Evolutionary conservation across 1,140 invertebrate genomes (phyloP).

Genomic region (Cylas formicarius): DNA sequence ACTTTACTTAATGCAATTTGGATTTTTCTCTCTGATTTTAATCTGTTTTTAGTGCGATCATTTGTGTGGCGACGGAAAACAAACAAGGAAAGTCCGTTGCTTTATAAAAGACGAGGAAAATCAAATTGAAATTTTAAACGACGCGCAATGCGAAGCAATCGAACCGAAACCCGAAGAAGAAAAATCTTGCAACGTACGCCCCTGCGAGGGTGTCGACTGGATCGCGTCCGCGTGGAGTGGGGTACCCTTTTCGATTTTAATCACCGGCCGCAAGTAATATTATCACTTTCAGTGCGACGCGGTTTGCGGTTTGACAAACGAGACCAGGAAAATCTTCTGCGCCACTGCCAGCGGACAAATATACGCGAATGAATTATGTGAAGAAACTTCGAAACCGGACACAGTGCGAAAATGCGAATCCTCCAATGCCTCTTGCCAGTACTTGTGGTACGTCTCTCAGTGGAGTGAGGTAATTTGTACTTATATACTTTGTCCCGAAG

Average conservation of each 20-base stretch:
- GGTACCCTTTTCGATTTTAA: conserved; percentile 49
- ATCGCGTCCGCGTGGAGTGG: conserved; percentile 80
- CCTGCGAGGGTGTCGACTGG: conserved; percentile 91
- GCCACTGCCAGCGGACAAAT: conserved; percentile 63
- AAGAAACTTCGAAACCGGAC: conserved; percentile 50
- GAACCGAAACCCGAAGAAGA: conserved; percentile 63
- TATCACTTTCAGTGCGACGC: conserved; percentile 32
- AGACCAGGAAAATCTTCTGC: conserved; percentile 69
- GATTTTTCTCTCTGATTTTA: conserved; percentile 11
- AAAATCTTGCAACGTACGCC: conserved; percentile 64
- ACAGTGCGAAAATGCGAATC: conserved; percentile 53
- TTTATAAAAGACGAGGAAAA: conserved; percentile 61
- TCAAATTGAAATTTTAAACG: conserved; percentile 61
- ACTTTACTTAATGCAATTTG: conserved; percentile 11
- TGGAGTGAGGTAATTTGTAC: conserved; percentile 63
- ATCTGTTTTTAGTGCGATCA: conserved; percentile 63
- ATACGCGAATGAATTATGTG: conserved; percentile 62
- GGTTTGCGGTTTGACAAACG: conserved; percentile 56
- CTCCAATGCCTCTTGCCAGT: conserved; percentile 55
- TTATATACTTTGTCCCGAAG: too few species aligned
- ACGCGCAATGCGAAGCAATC: conserved; percentile 55
- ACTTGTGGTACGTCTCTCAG: conserved; percentile 79
- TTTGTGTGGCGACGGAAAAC: conserved; percentile 77
- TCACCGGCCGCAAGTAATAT: conserved; percentile 1
- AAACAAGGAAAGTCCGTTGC: conserved; percentile 66